Evolutionary conservation across 2,113 vertebrate genomes (phyloP).

Genomic region (Toxotes chatareus): DNA sequence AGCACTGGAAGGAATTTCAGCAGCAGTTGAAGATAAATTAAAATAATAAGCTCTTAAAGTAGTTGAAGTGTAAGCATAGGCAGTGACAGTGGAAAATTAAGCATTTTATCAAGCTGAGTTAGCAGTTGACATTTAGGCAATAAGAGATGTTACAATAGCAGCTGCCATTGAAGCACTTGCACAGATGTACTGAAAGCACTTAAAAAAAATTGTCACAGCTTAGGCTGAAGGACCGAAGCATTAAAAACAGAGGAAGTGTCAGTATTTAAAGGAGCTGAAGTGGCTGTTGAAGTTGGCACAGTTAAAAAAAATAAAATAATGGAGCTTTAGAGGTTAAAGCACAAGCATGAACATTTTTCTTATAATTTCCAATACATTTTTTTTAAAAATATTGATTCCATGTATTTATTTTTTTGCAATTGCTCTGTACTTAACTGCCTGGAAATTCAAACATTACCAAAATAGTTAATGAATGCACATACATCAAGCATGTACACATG

Average conservation of each 20-base stretch:
- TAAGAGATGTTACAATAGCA: not conserved
- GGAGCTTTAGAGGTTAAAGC: no score
- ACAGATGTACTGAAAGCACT: no score
- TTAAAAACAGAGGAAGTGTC: no score
- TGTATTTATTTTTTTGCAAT: not conserved
- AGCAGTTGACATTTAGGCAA: not conserved
- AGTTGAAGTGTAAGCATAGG: not conserved
- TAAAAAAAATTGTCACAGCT: no score
- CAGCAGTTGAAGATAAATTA: not conserved
- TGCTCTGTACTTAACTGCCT: constrained; percentile 6
- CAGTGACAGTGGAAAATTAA: not conserved
- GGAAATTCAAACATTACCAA: constrained; percentile 20
- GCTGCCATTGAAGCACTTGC: not conserved
- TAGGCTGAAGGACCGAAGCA: no score
- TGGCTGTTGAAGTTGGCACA: no score
- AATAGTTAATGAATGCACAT: constrained; percentile 64
- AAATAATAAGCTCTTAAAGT: not conserved
- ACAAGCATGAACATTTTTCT: not conserved
- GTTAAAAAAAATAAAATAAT: no score
- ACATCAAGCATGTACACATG: constrained; percentile 61
- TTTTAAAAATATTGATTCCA: not conserved
- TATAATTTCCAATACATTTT: not conserved
- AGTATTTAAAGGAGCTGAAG: no score
- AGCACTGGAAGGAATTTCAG: not conserved
- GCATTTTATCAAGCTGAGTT: not conserved